A percentile compares a stretch with the other conserved stretches of the same genome.
phyloP scores from a whole-genome alignment of 2,113 vertebrate genomes.

The Callionymus lyra region DNA sequence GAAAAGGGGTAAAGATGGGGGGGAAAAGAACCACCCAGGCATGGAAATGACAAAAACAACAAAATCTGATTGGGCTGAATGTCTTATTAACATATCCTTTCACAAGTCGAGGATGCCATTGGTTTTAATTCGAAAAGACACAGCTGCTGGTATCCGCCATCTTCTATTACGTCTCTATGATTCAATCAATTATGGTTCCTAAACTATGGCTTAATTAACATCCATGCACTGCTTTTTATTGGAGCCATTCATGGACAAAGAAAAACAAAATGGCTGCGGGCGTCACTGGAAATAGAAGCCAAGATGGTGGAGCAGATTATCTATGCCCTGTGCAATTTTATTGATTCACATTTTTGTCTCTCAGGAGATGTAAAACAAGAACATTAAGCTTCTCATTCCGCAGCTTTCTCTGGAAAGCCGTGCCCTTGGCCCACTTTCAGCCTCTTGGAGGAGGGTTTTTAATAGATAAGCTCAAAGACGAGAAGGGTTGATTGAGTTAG shows the following conservation, averaged over 20 bases:
- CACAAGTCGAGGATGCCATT: constrained; percentile 55
- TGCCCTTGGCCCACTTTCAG: constrained; percentile 44
- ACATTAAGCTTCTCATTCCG: constrained; percentile 27
- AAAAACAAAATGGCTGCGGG: constrained; percentile 59
- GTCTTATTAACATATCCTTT: constrained; percentile 63
- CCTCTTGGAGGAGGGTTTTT: constrained; percentile 10
- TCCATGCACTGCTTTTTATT: constrained; percentile 51
- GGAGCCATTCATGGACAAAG: constrained; percentile 34
- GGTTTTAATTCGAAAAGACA: constrained; percentile 55
- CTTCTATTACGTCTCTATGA: constrained; percentile 62
- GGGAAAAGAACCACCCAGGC: constrained; percentile 40
- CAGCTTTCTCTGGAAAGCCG: constrained; percentile 21
- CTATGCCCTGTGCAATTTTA: constrained; percentile 36
- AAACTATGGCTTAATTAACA: constrained; percentile 67
- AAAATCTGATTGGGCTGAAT: constrained; percentile 58
- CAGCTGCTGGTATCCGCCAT: constrained; percentile 54
- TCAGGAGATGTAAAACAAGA: constrained; percentile 27
- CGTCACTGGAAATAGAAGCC: constrained; percentile 36
- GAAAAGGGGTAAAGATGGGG: constrained; percentile 43
- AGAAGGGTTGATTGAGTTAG: constrained; percentile 22
- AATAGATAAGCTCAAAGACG: constrained; percentile 25
- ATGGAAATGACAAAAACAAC: constrained; percentile 60
- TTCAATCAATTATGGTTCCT: constrained; percentile 63
- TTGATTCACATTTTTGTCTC: constrained; percentile 45
- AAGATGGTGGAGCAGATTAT: constrained; percentile 55